Percentiles rank a stretch among this genome's conserved stretches.
Evolutionary conservation across 1,140 invertebrate species (phyloP).

Genomic region (Dinothrombium tinctorium): DNA sequence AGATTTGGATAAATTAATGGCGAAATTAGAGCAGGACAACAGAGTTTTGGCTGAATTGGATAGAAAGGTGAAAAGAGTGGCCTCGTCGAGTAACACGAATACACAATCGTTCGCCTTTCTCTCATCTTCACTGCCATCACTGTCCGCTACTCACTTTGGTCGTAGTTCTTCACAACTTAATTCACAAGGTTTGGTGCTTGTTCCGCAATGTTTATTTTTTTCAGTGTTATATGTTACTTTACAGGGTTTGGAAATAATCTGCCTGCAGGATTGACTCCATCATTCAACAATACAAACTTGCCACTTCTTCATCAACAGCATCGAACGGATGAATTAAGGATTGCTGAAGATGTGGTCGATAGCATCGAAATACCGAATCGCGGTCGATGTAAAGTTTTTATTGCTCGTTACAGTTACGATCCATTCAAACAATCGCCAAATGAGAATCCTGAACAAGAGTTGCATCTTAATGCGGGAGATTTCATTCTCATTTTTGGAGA

Average conservation of each 20-base stretch:
- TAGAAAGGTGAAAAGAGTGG: constrained; percentile 24
- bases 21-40: constrained; percentile 68
- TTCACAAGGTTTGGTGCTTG: too few species aligned
- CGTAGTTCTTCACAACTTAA: too few species aligned
- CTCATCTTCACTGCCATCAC: not conserved
- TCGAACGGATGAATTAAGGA: too few species aligned
- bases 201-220: too few species aligned
- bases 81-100: not conserved
- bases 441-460: constrained; percentile 83
- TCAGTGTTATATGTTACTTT: too few species aligned
- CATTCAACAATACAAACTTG: too few species aligned
- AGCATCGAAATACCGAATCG: constrained; percentile 80
- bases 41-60: constrained; percentile 68
- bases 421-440: constrained; percentile 55
- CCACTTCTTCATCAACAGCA: too few species aligned
- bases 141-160: not conserved
- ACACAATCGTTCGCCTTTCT: not conserved
- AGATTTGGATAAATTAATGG: constrained; percentile 78
- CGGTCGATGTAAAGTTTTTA: constrained; percentile 72
- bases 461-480: constrained; percentile 78
- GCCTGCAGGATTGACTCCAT: too few species aligned
- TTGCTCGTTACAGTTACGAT: constrained; percentile 77
- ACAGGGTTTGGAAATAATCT: too few species aligned
- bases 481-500: constrained; percentile 90
- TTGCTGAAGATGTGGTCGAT: constrained; percentile 34